Percentiles rank a stretch among this genome's conserved stretches.
These are phyloP conservation scores for Nasonia giraulti DNA, from an alignment of 1,140 invertebrate genomes.

Conservation along the genomic window DNA sequence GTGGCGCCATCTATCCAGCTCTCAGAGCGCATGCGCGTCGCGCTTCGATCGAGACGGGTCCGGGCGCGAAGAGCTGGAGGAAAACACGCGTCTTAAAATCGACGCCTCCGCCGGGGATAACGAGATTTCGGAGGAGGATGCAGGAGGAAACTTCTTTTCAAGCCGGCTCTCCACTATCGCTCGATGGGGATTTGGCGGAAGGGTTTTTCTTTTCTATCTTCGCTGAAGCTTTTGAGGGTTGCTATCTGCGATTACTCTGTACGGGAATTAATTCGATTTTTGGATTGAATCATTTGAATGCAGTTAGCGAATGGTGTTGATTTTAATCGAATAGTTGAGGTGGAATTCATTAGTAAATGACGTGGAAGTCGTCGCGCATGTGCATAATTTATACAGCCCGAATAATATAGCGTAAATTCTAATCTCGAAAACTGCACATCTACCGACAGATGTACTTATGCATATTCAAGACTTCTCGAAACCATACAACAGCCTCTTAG, in stretches of 20 bases:
- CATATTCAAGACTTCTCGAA: background rate
- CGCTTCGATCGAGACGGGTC: constrained; percentile 61
- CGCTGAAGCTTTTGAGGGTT: too few relatives aligned
- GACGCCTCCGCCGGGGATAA: constrained; percentile 12
- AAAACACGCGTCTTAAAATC: constrained; percentile 36
- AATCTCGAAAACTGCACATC: background rate
- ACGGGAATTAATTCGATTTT: too few relatives aligned
- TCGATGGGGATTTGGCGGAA: too few relatives aligned
- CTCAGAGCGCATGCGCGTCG: constrained; percentile 67
- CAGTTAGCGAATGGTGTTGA: too few relatives aligned
- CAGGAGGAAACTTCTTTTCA: background rate
- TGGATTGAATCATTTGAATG: too few relatives aligned
- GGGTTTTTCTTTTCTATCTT: too few relatives aligned
- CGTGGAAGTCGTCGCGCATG: too few relatives aligned
- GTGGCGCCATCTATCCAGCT: constrained; percentile 59
- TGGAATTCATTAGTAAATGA: too few relatives aligned
- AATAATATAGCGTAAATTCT: background rate
- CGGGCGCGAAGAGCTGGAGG: background rate
- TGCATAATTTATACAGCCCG: background rate
- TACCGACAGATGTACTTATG: background rate
- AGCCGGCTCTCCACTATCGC: background rate
- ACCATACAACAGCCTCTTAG: background rate
- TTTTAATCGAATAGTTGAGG: too few relatives aligned
- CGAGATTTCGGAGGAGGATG: background rate
- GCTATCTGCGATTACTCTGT: too few relatives aligned